A percentile compares a stretch with the other conserved stretches of the same genome.
Evolutionary conservation across 2,797 vertebrate genomes (phyloP).

Genomic region (Orientallactaga sibirica): DNA sequence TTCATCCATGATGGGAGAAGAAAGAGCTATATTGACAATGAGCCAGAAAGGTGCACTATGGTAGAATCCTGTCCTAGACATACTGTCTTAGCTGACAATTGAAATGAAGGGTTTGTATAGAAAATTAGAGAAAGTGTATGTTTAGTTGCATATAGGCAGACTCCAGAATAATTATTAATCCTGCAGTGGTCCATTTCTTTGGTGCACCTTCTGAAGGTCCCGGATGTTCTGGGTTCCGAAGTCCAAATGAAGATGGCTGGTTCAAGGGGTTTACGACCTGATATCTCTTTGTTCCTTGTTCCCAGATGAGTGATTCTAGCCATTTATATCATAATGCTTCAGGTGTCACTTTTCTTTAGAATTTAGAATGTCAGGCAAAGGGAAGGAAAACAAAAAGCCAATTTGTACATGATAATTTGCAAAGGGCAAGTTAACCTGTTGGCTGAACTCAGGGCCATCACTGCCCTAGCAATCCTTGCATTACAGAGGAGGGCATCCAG

Average conservation of each 20-base stretch:
- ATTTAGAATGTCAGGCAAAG: slow-evolving; percentile 5
- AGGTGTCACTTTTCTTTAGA: neutral
- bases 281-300: neutral
- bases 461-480: neutral
- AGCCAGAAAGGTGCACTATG: too few relatives aligned
- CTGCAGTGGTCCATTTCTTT: too few relatives aligned
- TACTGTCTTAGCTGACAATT: too few relatives aligned
- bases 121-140: neutral
- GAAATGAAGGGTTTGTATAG: too few relatives aligned
- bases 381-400: neutral
- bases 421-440: neutral
- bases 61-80: too few relatives aligned
- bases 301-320: neutral
- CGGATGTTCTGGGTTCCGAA: slow-evolving; percentile 2
- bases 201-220: neutral
- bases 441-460: neutral
- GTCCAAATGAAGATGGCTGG: neutral
- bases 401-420: neutral
- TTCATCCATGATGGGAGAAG: too few relatives aligned
- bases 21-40: too few relatives aligned
- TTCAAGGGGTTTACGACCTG: neutral
- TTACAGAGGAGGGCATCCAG: too few relatives aligned
- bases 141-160: neutral
- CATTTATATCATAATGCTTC: neutral
- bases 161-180: neutral